Evolutionary conservation across 2,113 vertebrate species (phyloP).

Genomic region (Glareola pratincola): DNA sequence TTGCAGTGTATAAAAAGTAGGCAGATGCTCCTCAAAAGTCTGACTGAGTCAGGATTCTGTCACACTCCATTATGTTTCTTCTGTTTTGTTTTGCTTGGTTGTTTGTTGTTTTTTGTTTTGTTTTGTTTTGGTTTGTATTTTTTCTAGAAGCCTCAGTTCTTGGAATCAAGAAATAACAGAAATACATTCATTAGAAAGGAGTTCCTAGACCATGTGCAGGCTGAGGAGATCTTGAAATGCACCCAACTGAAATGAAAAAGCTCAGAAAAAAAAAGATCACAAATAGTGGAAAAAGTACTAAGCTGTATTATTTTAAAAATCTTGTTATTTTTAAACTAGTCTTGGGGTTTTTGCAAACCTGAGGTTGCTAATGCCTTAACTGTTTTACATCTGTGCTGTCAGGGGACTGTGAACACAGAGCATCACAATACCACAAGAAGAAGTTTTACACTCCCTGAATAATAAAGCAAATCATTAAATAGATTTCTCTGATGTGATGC

Average conservation of each 20-base stretch:
- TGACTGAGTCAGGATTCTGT: neutral
- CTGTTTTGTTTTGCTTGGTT: neutral
- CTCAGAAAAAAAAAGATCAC: neutral
- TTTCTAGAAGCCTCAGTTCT: neutral
- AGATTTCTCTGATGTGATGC: slow-evolving; percentile 1
- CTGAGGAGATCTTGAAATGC: neutral
- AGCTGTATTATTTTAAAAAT: neutral
- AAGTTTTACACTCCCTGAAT: neutral
- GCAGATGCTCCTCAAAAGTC: neutral
- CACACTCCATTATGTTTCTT: neutral
- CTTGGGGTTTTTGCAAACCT: neutral
- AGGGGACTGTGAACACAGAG: neutral
- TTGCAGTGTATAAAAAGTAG: neutral
- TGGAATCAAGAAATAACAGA: neutral
- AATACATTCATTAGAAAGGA: neutral
- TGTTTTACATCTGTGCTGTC: neutral
- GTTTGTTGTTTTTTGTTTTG: neutral
- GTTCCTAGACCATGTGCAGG: neutral
- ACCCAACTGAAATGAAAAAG: neutral
- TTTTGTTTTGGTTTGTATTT: neutral
- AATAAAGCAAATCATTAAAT: slow-evolving; percentile 29
- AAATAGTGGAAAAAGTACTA: accelerated
- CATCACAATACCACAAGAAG: neutral
- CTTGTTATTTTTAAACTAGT: neutral
- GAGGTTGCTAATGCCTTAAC: neutral